Evolutionary conservation across 2,888 invertebrate genomes (phyloP).

Genomic region (Hyppa rectilinea): DNA sequence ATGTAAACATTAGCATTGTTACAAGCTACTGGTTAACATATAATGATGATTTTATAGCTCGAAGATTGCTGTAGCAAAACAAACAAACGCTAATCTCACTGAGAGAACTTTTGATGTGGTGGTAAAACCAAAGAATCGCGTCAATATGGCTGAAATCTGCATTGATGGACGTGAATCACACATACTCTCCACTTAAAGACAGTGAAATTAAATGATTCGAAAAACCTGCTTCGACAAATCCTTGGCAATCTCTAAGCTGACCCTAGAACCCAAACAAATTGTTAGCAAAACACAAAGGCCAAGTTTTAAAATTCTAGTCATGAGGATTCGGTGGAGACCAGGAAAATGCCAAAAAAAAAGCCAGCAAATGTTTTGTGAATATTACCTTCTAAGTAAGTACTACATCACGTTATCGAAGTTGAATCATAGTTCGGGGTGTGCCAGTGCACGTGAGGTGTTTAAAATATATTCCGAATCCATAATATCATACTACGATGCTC

Average conservation of each 20-base stretch:
- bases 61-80: conserved; percentile 15
- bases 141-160: neutral
- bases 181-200: too few species aligned
- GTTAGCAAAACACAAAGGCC: conserved; percentile 38
- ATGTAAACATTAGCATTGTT: conserved; percentile 42
- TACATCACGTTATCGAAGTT: conserved; percentile 8
- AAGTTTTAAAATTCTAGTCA: conserved; percentile 55
- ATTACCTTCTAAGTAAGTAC: neutral
- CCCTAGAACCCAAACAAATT: conserved; percentile 14
- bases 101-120: neutral
- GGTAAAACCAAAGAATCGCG: neutral
- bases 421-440: conserved; percentile 4
- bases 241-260: conserved; percentile 5
- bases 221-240: conserved; percentile 23
- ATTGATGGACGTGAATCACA: too few species aligned
- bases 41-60: conserved; percentile 26
- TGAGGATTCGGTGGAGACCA: conserved; percentile 33
- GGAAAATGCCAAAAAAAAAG: conserved; percentile 57
- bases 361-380: conserved; percentile 30
- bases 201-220: conserved; percentile 1
- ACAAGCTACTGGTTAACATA: conserved; percentile 12
- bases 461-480: conserved; percentile 14
- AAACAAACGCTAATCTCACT: conserved; percentile 6
- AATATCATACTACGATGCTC: conserved; percentile 1
- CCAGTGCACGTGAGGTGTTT: neutral